These are phyloP conservation scores for Electrophaes corylata DNA, from an alignment of 2,888 invertebrate genomes.

Conservation along the genomic window DNA sequence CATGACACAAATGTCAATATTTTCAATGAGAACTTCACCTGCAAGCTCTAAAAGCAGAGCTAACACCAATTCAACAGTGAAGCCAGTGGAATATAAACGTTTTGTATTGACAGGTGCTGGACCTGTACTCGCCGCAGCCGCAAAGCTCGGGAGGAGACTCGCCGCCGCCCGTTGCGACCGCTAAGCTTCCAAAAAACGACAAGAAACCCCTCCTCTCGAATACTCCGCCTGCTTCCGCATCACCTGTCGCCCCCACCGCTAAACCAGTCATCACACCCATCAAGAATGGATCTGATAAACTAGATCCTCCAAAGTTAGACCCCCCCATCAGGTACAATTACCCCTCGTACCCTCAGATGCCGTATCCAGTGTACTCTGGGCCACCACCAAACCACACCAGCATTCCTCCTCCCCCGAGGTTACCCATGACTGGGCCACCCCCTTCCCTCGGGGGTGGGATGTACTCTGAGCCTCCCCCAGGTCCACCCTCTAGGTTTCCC, in stretches of 20 bases:
- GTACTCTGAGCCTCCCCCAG: constrained; percentile 75
- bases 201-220: constrained; percentile 76
- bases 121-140: constrained; percentile 93
- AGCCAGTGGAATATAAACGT: background rate
- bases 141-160: constrained; percentile 86
- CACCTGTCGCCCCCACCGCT: constrained; percentile 68
- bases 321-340: constrained; percentile 63
- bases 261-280: constrained; percentile 64
- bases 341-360: constrained; percentile 64
- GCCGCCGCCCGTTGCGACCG: constrained; percentile 84
- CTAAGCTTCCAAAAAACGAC: constrained; percentile 82
- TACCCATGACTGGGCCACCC: constrained; percentile 65
- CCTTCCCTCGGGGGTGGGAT: constrained; percentile 52
- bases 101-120: constrained; percentile 85
- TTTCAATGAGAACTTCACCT: too few relatives aligned
- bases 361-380: constrained; percentile 75
- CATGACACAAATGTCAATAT: too few relatives aligned
- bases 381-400: constrained; percentile 55
- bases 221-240: constrained; percentile 80
- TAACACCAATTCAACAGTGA: too few relatives aligned
- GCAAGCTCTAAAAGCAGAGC: background rate
- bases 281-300: constrained; percentile 72
- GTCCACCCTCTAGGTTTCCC: constrained; percentile 55
- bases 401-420: constrained; percentile 62
- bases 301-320: constrained; percentile 66